These are phyloP conservation scores for Cheirogaleus major DNA, from an alignment of 2,797 vertebrate species.

Conservation along the genomic window DNA sequence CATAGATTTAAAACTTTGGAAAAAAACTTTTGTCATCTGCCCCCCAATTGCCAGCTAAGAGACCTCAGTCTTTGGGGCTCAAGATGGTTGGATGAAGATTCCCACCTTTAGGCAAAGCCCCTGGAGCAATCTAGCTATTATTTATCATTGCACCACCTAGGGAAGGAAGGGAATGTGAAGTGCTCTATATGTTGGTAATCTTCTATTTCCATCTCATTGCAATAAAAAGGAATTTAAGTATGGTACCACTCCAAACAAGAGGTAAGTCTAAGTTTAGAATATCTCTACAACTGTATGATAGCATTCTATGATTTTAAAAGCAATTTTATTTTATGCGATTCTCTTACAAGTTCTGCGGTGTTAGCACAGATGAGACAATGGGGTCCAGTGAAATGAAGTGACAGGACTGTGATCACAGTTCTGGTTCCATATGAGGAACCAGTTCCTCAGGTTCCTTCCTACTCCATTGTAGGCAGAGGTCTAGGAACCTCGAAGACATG, in stretches of 20 bases:
- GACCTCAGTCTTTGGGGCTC: not conserved
- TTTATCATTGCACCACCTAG: not conserved
- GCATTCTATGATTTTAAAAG: not conserved
- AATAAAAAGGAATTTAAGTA: not conserved
- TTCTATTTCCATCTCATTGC: not conserved
- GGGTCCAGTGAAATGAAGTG: not conserved
- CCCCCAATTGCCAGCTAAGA: not conserved
- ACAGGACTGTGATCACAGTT: fast-evolving
- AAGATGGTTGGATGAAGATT: not conserved
- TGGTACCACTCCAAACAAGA: not conserved
- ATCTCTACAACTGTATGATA: not conserved
- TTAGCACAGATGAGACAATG: not conserved
- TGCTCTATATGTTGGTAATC: not conserved
- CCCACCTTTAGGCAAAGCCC: not conserved
- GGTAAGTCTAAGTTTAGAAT: not conserved
- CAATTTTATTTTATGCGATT: not conserved
- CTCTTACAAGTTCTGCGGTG: not conserved
- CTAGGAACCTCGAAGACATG: not conserved
- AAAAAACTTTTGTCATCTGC: not conserved
- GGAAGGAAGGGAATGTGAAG: not conserved
- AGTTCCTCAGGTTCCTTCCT: not conserved
- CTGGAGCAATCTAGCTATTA: not conserved
- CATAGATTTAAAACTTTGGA: not conserved
- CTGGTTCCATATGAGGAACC: not conserved
- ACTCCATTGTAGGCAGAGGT: not conserved